Percentiles rank a stretch among this genome's conserved stretches.
phyloP scores from a whole-genome alignment of 2,113 vertebrate genomes.

The Carassius carassius region DNA sequence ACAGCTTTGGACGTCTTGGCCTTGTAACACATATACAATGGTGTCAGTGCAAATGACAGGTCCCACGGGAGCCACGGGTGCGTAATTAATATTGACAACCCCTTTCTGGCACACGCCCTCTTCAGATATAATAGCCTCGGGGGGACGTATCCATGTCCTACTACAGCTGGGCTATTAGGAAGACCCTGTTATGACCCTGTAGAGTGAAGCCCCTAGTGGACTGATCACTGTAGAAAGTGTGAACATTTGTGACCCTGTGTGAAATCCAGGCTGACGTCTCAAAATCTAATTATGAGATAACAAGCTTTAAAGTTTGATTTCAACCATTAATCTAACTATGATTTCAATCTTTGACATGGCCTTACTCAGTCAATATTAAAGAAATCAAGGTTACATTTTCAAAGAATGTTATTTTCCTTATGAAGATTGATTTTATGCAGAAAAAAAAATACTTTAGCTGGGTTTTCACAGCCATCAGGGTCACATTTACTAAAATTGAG shows the following conservation, averaged over 20 bases:
- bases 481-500: background rate
- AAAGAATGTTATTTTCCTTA: no score
- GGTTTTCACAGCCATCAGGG: no score
- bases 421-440: no score
- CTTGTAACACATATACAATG: slow-evolving; percentile 17
- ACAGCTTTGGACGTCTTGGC: slow-evolving; percentile 29
- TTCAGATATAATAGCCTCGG: slow-evolving; percentile 41
- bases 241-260: background rate
- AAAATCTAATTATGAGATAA: no score
- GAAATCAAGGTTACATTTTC: no score
- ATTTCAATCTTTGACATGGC: no score
- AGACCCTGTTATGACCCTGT: slow-evolving; percentile 21
- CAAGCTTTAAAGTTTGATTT: no score
- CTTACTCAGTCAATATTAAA: no score
- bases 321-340: no score
- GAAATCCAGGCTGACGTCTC: no score
- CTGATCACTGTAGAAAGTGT: background rate
- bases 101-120: slow-evolving; percentile 36
- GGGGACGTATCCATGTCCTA: slow-evolving; percentile 32
- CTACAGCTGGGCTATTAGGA: slow-evolving; percentile 32
- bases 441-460: no score
- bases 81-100: slow-evolving; percentile 36
- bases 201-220: slow-evolving; percentile 18
- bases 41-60: slow-evolving; percentile 19
- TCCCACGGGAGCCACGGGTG: slow-evolving; percentile 13